Evolutionary conservation across 1,140 invertebrate genomes (phyloP), one percentile per base, ranked within the genome.

Genomic region (Ptiloglossa arizonensis): DNA sequence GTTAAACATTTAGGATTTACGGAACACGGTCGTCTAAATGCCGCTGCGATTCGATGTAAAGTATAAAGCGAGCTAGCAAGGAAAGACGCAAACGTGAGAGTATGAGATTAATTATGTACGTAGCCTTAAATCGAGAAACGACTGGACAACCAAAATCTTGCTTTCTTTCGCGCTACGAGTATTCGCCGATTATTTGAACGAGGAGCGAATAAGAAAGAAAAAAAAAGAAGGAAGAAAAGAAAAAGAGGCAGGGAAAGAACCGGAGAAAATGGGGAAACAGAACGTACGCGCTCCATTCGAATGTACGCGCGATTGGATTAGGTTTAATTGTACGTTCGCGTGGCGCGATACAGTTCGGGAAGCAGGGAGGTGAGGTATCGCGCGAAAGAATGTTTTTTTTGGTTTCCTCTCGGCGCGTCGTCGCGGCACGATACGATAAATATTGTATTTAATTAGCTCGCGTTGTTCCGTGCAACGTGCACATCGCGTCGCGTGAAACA

Each of bases 41-140:
- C 35, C 72, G 70, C 72, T 27, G 60, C 60, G 67, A 62, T 64
- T 82, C 67, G 41, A 70, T 68, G 32, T 82, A 68, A 81, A 60
- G 38, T 79, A 73, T 68, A 59, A 79, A 56, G 60, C 64, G 74
- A 57, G 35, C 63, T 73, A 72, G 57, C 56, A 60, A 64, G 50
- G 81, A 82, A 82, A 80, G 71, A 80, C 79, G 69, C 64, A 75
- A 82, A 82, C 81, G 80, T 72, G 67, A 78, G 80, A 82, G 66
- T 66, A 73, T 60, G 32, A 71, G 67, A 46, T 11, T 72, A 35
- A 82, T 82, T 67, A 69, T 27, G 44, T 78, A 78, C 50, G 46
- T 79, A 83, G 78, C 59, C 69, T 83, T 83, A 83, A n/a, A 79
- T 83, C 59, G 38, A 38, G 46, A 35, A 67, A 79, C 32, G 60